Evolutionary conservation across 92 coral and sea anemone species (phyloP).

Genomic region (Bergia sp.): DNA sequence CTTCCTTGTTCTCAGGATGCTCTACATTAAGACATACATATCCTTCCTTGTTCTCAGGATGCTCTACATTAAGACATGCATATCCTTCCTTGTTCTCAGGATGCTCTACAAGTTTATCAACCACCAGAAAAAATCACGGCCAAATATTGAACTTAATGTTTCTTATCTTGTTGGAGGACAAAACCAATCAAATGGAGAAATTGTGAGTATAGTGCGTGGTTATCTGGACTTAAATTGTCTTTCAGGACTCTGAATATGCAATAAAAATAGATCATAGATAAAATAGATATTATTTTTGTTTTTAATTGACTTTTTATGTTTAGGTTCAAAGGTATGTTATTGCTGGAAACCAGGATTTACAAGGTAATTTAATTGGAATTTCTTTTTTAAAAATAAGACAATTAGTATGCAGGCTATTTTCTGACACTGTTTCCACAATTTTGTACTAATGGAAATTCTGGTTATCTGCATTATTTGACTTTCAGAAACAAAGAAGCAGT

Average conservation of each 20-base stretch:
- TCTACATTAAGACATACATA: no score
- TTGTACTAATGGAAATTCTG: no score
- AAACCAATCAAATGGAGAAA: slow-evolving; percentile 56
- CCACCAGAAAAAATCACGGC: slow-evolving; percentile 61
- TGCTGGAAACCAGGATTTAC: slow-evolving; percentile 24
- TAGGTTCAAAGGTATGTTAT: slow-evolving; percentile 33
- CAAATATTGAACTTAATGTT: slow-evolving; percentile 56
- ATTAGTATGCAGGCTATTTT: no score
- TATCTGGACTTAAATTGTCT: neutral
- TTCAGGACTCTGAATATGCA: neutral
- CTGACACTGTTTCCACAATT: no score
- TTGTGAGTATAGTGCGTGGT: slow-evolving; percentile 41
- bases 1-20: no score
- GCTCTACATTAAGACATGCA: no score
- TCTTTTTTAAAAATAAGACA: no score
- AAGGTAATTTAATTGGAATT: neutral
- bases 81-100: slow-evolving; percentile 43
- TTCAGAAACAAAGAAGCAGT: slow-evolving; percentile 78
- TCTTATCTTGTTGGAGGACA: slow-evolving; percentile 88
- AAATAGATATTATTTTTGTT: neutral
- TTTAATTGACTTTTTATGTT: neutral
- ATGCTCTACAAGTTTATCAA: slow-evolving; percentile 86
- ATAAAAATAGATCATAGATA: neutral
- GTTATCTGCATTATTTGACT: neutral
- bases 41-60: no score